phyloP scores from a whole-genome alignment of 2,797 vertebrate genomes.

The Monodelphis domestica region DNA sequence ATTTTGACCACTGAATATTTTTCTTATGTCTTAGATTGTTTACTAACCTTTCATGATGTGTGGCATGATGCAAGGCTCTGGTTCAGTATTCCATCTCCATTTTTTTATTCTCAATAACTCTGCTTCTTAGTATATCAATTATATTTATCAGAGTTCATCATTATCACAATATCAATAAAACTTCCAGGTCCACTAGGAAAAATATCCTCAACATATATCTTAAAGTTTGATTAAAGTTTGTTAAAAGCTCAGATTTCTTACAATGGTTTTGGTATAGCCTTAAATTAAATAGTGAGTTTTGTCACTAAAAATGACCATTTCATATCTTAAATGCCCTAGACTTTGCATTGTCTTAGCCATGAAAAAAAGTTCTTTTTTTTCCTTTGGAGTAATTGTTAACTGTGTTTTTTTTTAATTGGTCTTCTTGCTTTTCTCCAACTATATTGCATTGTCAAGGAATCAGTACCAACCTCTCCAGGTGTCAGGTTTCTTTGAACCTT shows the following conservation, averaged over 20 bases:
- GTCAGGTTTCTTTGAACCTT: not conserved
- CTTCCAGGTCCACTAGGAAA: not conserved
- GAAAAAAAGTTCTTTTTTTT: not conserved
- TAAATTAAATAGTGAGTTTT: not conserved
- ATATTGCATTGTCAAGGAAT: not conserved
- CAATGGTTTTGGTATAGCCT: not conserved
- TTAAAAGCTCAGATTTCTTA: not conserved
- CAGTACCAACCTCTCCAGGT: not conserved
- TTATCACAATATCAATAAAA: not conserved
- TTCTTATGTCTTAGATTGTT: not conserved
- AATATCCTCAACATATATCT: not conserved
- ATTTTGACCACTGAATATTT: not conserved
- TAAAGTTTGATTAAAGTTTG: not conserved
- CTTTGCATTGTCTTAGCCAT: not conserved
- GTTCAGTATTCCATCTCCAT: not conserved
- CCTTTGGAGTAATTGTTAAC: not conserved
- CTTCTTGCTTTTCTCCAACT: not conserved
- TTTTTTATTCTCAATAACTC: not conserved
- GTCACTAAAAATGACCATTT: not conserved
- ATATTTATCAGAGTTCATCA: not conserved
- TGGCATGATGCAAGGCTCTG: not conserved
- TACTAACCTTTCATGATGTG: not conserved
- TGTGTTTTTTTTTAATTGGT: not conserved
- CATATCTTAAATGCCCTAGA: not conserved
- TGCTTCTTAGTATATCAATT: not conserved